A percentile compares a stretch with the other conserved stretches of the same genome.
Evolutionary conservation across 2,113 vertebrate genomes (phyloP).

Genomic region (Danionella cerebrum): DNA sequence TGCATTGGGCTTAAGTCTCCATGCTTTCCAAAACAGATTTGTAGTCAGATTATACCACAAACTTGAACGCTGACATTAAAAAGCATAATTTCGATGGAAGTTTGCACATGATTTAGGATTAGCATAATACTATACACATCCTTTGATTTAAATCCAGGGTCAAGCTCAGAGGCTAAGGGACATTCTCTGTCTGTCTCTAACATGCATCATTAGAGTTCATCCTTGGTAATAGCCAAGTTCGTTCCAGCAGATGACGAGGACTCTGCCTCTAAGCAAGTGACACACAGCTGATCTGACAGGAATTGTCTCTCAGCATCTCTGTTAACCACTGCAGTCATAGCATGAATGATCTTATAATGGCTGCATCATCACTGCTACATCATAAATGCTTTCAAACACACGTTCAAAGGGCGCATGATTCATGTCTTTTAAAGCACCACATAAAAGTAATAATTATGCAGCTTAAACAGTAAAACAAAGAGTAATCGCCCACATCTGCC

Average conservation of each 20-base stretch:
- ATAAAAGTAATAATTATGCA: background rate
- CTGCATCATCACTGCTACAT: background rate
- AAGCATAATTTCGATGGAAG: too few species aligned
- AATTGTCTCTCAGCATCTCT: conserved; percentile 1
- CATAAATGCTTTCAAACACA: background rate
- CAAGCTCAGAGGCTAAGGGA: background rate
- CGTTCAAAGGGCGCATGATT: background rate
- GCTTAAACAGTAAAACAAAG: background rate
- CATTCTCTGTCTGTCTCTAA: background rate
- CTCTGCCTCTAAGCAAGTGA: background rate
- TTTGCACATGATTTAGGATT: too few species aligned
- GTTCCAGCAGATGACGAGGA: background rate
- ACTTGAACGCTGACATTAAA: too few species aligned
- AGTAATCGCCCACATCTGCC: background rate
- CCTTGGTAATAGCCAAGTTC: conserved; percentile 5
- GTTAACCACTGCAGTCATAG: background rate
- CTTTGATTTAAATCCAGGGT: background rate
- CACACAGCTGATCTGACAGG: conserved; percentile 9
- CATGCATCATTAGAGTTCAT: background rate
- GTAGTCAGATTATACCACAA: too few species aligned
- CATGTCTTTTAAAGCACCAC: background rate
- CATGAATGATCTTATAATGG: background rate
- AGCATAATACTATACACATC: background rate
- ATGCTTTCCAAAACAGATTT: too few species aligned
- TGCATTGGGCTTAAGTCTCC: too few species aligned